Base-by-base conservation (phyloP, 1,140 invertebrate species). In the Hylaeus anthracinus region DNA sequence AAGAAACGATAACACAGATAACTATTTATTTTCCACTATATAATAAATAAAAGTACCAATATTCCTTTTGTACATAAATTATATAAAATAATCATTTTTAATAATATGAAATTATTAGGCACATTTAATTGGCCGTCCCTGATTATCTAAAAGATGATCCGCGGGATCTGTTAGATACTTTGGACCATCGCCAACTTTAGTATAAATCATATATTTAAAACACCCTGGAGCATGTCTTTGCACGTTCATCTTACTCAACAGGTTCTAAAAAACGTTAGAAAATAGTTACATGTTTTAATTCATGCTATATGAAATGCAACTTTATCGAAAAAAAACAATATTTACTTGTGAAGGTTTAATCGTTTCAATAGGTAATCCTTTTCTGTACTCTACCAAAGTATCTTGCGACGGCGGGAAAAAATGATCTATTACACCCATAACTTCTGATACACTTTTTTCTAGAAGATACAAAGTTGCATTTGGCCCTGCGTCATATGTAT, bases 401-500 rank as follows among this genome's bases (percentile, higher is more conserved):
- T 89, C 86, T 79, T 94, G 91, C 45, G 53, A 15, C 72, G 95
- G 93, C 63, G 97, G 97, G 88, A 98, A 98, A 41, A 95, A 95
- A 87, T 96, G 88, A 88, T 96, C 94, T 5, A 98, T 90, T 55
- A 97, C 85, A 63, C 95, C 90, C 4, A 97, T 55, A 45, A 98
- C 92, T 90, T 94, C 93, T 4, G 95, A 91, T 1, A 99, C 95
- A 93, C 97, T 94, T 84, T 97, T 94, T 89, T 98, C 96, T 76
- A 98, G 91, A 37, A 98, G 92, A 94, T 97, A 99, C 0, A 99
- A 90, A 91, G 98, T 99, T 5, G 98, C 98, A 95, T 99, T 99
- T 74, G 98, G 97, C 12, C 99, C 99, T 80, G 98, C 98, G 95
- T 99, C 98, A 94, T 98, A 99, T 43, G 98, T 99, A 91, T 99